phyloP scores from a whole-genome alignment of 2,888 invertebrate genomes.

The Pecten maximus region DNA sequence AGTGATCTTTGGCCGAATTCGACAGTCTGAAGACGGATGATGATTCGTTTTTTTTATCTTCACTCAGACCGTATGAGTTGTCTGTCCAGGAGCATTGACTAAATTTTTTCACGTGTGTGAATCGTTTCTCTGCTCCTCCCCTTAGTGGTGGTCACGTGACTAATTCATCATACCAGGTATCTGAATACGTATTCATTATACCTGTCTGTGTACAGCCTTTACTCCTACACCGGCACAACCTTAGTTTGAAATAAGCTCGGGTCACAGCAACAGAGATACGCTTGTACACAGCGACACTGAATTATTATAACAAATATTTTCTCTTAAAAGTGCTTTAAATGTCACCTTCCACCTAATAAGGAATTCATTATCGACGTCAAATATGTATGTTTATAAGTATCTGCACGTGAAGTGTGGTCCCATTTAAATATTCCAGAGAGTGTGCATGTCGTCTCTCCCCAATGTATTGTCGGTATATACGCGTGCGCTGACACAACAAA shows the following conservation, averaged over 20 bases:
- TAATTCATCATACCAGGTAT: constrained; percentile 24
- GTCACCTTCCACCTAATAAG: background rate
- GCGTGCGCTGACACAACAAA: background rate
- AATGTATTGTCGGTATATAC: constrained; percentile 16
- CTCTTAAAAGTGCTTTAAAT: background rate
- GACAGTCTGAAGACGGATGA: background rate
- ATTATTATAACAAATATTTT: background rate
- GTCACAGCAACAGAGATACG: constrained; percentile 3
- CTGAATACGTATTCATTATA: constrained; percentile 19
- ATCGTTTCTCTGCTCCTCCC: constrained; percentile 14
- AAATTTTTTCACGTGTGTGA: constrained; percentile 29
- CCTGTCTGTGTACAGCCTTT: background rate
- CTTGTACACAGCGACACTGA: background rate
- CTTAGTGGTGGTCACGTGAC: background rate
- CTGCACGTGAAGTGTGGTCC: background rate
- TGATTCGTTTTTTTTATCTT: background rate
- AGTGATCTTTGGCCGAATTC: background rate
- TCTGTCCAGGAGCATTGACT: constrained; percentile 26
- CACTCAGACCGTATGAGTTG: background rate
- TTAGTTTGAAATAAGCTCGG: background rate
- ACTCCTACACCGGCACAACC: background rate
- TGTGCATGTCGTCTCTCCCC: background rate
- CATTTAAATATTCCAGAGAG: background rate
- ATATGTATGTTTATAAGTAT: background rate
- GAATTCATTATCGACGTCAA: background rate